Conservation (phyloP, 2,113 vertebrate genomes). For the Mus pahari region DNA sequence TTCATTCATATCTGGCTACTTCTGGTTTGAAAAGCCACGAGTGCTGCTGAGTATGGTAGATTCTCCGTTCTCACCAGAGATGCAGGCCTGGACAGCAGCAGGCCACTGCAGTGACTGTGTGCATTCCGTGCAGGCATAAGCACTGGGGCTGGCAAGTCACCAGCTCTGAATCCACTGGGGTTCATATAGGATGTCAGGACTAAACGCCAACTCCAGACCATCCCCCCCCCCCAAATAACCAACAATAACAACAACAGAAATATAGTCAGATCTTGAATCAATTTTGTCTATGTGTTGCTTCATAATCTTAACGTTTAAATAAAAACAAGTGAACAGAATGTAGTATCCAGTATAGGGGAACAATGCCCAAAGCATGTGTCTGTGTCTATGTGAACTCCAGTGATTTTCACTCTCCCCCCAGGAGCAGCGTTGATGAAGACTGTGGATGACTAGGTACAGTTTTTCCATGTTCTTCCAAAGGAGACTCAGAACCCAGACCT, state of each 20-base stretch:
- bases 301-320: neutral
- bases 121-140: neutral
- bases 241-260: neutral
- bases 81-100: neutral
- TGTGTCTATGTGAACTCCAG: neutral
- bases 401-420: neutral
- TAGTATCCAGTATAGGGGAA: neutral
- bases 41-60: conserved; percentile 24
- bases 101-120: neutral
- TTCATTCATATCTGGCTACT: neutral
- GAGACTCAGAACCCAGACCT: neutral
- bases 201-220: neutral
- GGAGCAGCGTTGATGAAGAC: neutral
- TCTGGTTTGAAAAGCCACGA: conserved; percentile 17
- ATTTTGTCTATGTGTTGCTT: neutral
- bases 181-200: conserved; percentile 40
- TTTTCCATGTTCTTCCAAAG: neutral
- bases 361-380: neutral
- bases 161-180: conserved; percentile 12
- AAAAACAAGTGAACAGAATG: neutral
- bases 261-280: neutral
- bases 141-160: neutral
- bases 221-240: neutral
- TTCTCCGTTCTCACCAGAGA: conserved; percentile 40
- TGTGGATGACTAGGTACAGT: neutral